These are phyloP conservation scores for Epinephelus malabaricus DNA, from an alignment of 2,797 vertebrate genomes.

Conservation along the genomic window DNA sequence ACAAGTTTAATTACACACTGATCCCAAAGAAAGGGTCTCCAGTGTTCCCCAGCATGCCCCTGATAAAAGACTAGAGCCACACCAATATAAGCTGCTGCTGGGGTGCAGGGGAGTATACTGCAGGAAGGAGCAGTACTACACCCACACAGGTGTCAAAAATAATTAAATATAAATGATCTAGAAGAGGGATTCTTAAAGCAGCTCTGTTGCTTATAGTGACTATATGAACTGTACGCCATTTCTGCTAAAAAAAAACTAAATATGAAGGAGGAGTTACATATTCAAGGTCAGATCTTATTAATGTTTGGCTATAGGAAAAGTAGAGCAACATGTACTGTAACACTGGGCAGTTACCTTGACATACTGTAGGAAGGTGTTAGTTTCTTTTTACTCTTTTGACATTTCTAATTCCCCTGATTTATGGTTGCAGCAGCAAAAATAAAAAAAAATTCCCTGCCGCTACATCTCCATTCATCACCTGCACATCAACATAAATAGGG, in stretches of 20 bases:
- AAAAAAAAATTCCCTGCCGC: slow-evolving; percentile 53
- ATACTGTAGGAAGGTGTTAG: slow-evolving; percentile 5
- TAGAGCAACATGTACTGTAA: background rate
- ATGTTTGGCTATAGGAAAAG: background rate
- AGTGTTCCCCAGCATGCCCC: background rate
- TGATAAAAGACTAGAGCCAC: background rate
- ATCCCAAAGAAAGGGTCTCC: slow-evolving; percentile 24
- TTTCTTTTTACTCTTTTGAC: slow-evolving; percentile 47
- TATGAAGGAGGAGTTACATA: background rate
- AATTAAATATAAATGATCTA: background rate
- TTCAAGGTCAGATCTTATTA: background rate
- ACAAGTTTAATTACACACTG: slow-evolving; percentile 41
- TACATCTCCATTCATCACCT: slow-evolving; percentile 64
- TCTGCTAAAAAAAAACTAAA: background rate
- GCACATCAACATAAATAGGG: slow-evolving; percentile 53
- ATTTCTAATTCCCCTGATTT: slow-evolving; percentile 72
- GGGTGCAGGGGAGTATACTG: background rate
- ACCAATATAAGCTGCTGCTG: background rate
- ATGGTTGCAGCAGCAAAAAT: slow-evolving; percentile 50
- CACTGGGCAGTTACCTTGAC: background rate
- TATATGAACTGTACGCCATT: background rate
- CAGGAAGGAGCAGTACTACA: background rate
- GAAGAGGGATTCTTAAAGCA: background rate
- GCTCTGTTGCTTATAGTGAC: slow-evolving; percentile 7
- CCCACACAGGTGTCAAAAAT: slow-evolving; percentile 10